phyloP scores from a whole-genome alignment of 37 sponge, comb jelly and placozoan species.

The Ianthella basta region DNA sequence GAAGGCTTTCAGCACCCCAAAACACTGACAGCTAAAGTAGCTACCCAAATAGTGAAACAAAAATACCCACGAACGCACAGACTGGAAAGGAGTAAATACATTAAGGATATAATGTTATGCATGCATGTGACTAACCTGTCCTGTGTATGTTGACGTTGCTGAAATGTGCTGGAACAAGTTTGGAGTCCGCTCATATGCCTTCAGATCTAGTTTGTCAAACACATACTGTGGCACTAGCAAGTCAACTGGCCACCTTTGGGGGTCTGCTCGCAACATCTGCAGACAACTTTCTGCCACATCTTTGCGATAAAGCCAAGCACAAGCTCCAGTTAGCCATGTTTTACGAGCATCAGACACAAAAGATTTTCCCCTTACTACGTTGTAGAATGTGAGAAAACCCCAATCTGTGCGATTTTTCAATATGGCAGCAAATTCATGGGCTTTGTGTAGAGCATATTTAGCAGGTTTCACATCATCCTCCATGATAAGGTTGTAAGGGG shows the following conservation, averaged over 20 bases:
- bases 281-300: not conserved
- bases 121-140: constrained; percentile 13
- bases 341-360: not conserved
- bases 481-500: constrained; percentile 14
- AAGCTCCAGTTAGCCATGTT: constrained; percentile 15
- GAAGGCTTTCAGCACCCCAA: too few species aligned
- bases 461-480: constrained; percentile 45
- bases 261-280: not conserved
- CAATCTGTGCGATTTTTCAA: not conserved
- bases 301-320: constrained; percentile 25
- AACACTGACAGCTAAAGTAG: too few species aligned
- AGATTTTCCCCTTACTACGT: too few species aligned
- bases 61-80: too few species aligned
- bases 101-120: too few species aligned
- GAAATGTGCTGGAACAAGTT: constrained; percentile 50
- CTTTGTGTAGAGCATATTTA: constrained; percentile 28
- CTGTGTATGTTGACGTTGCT: constrained; percentile 21
- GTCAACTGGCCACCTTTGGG: constrained; percentile 26
- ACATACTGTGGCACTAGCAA: constrained; percentile 21
- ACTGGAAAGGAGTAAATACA: too few species aligned
- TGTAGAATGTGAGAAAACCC: constrained; percentile 23
- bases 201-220: not conserved
- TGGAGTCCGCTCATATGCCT: constrained; percentile 30
- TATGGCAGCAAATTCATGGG: not conserved
- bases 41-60: too few species aligned